These are phyloP conservation scores for Lepidotrigona ventralis DNA, from an alignment of 1,140 invertebrate species.

Conservation along the genomic window DNA sequence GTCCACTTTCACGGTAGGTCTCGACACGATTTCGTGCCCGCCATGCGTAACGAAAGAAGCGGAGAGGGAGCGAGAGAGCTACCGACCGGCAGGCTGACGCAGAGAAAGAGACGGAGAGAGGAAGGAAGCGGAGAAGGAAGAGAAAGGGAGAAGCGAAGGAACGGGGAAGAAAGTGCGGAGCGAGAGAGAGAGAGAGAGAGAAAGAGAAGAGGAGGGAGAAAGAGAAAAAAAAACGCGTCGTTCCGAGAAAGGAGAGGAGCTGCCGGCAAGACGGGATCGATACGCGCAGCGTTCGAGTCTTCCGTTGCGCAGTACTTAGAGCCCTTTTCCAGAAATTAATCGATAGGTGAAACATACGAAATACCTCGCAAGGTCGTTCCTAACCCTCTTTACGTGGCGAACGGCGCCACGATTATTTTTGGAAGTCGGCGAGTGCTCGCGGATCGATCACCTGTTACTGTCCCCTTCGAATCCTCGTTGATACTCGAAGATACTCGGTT, in stretches of 20 bases:
- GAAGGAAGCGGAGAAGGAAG: constrained; percentile 4
- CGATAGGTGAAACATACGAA: constrained; percentile 43
- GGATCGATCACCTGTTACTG: constrained; percentile 4
- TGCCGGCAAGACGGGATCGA: constrained; percentile 50
- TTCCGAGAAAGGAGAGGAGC: constrained; percentile 46
- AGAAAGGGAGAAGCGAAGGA: constrained; percentile 33
- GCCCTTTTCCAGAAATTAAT: constrained; percentile 54
- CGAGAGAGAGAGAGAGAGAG: neutral
- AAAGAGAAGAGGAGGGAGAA: neutral
- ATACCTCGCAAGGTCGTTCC: neutral
- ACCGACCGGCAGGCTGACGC: neutral
- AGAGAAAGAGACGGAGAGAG: neutral
- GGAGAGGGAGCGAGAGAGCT: neutral
- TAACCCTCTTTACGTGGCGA: no score
- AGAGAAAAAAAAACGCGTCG: constrained; percentile 42
- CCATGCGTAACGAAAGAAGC: constrained; percentile 59
- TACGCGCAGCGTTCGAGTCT: constrained; percentile 55
- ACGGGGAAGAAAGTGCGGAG: neutral
- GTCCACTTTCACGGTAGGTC: constrained; percentile 61
- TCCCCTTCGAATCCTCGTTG: neutral
- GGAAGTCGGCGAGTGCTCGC: neutral
- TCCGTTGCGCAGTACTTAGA: constrained; percentile 55
- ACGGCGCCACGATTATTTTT: neutral
- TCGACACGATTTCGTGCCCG: constrained; percentile 61
- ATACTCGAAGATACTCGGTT: neutral